Conservation (phyloP, 2,113 vertebrate genomes). For the Halcyon senegalensis region DNA sequence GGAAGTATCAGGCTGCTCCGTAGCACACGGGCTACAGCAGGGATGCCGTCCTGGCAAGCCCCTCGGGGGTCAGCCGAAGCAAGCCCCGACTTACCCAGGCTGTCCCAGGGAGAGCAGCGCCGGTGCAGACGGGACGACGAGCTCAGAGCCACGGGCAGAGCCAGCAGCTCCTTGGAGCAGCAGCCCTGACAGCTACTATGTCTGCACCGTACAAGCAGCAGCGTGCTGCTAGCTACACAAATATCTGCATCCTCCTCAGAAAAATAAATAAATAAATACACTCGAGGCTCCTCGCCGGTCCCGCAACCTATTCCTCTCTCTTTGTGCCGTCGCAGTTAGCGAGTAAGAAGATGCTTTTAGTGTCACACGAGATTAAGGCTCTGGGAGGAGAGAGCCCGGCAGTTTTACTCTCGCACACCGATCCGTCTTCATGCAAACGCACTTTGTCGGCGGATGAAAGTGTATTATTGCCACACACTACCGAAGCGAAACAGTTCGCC, state of each 20-base stretch:
- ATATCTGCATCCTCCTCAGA: not conserved
- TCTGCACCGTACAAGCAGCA: not conserved
- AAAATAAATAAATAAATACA: not conserved
- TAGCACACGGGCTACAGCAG: fast-evolving
- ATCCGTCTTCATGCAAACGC: not conserved
- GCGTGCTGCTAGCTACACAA: not conserved
- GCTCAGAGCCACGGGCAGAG: not conserved
- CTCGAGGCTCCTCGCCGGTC: not conserved
- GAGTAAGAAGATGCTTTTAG: constrained; percentile 20
- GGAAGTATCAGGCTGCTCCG: not conserved
- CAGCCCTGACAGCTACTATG: not conserved
- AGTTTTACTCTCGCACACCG: not conserved
- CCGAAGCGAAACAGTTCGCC: not conserved
- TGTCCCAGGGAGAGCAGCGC: not conserved
- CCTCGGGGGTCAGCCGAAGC: not conserved
- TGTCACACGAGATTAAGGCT: constrained; percentile 22
- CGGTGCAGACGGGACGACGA: not conserved
- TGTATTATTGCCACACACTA: not conserved
- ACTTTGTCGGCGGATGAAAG: not conserved
- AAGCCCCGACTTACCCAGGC: not conserved
- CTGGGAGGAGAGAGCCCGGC: not conserved
- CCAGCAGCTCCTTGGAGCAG: not conserved
- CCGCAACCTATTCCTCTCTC: not conserved
- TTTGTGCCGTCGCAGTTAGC: not conserved
- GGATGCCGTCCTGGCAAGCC: not conserved